These are phyloP conservation scores for Liopterus haemorrhoidalis DNA, from an alignment of 2,888 invertebrate genomes.

Conservation along the genomic window DNA sequence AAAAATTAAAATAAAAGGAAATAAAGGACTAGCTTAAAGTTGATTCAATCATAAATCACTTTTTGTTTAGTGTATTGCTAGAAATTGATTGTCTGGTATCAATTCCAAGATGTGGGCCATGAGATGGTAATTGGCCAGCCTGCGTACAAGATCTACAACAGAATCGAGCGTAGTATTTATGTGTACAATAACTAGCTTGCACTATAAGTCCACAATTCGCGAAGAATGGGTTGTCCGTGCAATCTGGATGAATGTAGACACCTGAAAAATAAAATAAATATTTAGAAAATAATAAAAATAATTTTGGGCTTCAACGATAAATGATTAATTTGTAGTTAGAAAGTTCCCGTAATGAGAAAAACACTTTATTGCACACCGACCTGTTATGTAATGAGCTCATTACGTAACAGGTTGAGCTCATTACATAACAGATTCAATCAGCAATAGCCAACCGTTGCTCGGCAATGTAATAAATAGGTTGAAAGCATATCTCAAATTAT, in stretches of 20 bases:
- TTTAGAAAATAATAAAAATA: neutral
- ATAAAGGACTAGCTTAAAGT: constrained; percentile 20
- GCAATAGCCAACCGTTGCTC: no score
- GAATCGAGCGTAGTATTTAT: constrained; percentile 86
- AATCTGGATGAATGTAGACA: constrained; percentile 67
- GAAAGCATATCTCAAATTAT: no score
- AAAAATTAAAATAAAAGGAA: constrained; percentile 8
- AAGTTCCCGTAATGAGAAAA: neutral
- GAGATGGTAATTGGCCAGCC: constrained; percentile 65
- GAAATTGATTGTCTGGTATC: constrained; percentile 30
- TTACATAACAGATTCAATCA: no score
- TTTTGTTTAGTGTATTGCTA: neutral
- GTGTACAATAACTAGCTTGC: constrained; percentile 73
- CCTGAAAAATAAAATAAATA: constrained; percentile 49
- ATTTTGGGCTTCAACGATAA: no score
- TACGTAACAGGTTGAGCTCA: no score
- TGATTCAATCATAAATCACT: constrained; percentile 4
- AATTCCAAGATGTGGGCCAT: constrained; percentile 46
- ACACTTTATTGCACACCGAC: neutral
- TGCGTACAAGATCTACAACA: constrained; percentile 90
- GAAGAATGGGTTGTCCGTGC: constrained; percentile 81
- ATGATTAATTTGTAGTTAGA: no score
- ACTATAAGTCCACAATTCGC: constrained; percentile 89
- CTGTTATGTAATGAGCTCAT: no score
- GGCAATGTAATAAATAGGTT: no score